Percentiles rank a stretch among this genome's conserved stretches.
phyloP scores from a whole-genome alignment of 2,797 vertebrate species.

The Hyperoplus immaculatus region DNA sequence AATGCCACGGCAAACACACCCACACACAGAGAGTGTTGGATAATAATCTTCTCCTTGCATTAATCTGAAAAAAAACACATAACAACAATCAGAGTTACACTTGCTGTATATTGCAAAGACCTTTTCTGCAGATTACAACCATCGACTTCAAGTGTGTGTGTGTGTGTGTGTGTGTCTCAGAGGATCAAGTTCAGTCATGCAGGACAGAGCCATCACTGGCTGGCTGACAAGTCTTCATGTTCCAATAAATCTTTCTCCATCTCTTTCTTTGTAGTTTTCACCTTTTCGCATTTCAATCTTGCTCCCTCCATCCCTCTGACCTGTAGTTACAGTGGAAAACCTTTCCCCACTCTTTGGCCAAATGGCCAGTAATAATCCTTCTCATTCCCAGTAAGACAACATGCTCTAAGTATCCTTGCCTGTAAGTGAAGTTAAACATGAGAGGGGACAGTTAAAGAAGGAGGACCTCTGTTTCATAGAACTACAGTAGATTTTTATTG shows the following conservation, averaged over 20 bases:
- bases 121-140: constrained; percentile 43
- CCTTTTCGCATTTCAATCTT: not conserved
- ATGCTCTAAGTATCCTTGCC: constrained; percentile 11
- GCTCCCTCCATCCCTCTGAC: not conserved
- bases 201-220: constrained; percentile 74
- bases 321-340: not conserved
- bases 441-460: constrained; percentile 9
- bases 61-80: constrained; percentile 10
- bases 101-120: constrained; percentile 10
- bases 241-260: constrained; percentile 66
- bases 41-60: constrained; percentile 2
- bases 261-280: constrained; percentile 16
- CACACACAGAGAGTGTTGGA: constrained; percentile 29
- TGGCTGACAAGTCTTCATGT: constrained; percentile 63
- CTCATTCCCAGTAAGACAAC: not conserved
- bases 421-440: constrained; percentile 26
- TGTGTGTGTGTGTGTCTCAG: constrained; percentile 6
- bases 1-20: constrained; percentile 36
- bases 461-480: not conserved
- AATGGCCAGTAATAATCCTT: not conserved
- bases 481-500: constrained; percentile 7
- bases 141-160: constrained; percentile 28
- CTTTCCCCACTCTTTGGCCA: not conserved
- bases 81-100: constrained; percentile 13
- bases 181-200: constrained; percentile 69